Base-by-base conservation (phyloP, 2,113 vertebrate species). In the Varanus salvator region DNA sequence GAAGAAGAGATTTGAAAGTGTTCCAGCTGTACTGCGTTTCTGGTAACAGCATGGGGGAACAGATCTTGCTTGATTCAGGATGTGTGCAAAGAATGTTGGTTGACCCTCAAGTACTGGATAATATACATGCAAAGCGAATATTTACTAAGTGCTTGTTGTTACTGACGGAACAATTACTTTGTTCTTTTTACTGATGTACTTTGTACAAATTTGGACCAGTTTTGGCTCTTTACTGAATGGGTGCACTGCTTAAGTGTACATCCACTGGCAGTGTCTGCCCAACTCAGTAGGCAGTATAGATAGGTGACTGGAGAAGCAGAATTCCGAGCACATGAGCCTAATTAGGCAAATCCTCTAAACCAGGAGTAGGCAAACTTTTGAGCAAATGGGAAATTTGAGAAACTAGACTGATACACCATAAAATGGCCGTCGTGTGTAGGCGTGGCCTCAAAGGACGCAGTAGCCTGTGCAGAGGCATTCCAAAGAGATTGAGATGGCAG, bases 1-100 rank as follows among this genome's bases (percentile, higher is more conserved):
- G 87, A 88, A 71, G 87, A 82, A 60, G 66, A 72, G 50, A 57
- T 17, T 81, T 88, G 29, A 54, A 21, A 19, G 6, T 88, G 48
- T 88, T 82, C 50, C 68, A 44, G 80, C 50, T 82, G 44, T 21
- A 57, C 2, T 8, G 38, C 19, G n/a, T 34, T 88, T 80, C 87
- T 57, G 50, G 66, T 54, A 81, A 72, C 3, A 57, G n/a, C 66
- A 7, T 29, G 77, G 78, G 57, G 27, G 60, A 87, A 80, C 60
- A 80, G 60, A 80, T 69, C 38, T 78, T 23, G 74, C 50, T 34
- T 72, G 76, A 27, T 44, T 80, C 21, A 81, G 23, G 50, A 81
- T 52, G 23, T 19, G 11, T 68, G 57, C 34, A 50, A 69, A 82
- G 17, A n/a, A 60, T 23, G 60, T 12, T 34, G 17, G 54, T 81